A percentile compares a stretch with the other conserved stretches of the same genome.
Evolutionary conservation across 2,888 invertebrate genomes (phyloP).

Genomic region (Criorhina ranunculi): DNA sequence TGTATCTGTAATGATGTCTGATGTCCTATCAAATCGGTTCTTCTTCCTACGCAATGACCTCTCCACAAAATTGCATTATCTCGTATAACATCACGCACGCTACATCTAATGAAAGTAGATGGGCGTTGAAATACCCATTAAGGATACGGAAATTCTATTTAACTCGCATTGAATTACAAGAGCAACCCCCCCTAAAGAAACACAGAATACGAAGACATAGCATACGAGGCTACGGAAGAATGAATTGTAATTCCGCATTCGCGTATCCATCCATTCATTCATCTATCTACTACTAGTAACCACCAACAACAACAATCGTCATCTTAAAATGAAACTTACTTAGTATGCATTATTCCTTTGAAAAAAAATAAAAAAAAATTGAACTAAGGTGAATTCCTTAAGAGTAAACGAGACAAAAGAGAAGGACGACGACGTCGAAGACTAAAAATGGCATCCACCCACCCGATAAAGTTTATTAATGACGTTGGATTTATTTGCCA

Average conservation of each 20-base stretch:
- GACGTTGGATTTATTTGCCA: slow-evolving; percentile 76
- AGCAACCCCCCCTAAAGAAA: slow-evolving; percentile 1
- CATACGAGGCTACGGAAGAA: slow-evolving; percentile 10
- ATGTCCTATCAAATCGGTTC: not conserved
- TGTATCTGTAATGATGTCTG: slow-evolving; percentile 25
- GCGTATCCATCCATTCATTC: slow-evolving; percentile 45
- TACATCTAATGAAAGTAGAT: slow-evolving; percentile 53
- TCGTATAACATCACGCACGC: slow-evolving; percentile 42
- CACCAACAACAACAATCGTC: slow-evolving; percentile 30
- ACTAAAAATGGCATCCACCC: slow-evolving; percentile 76
- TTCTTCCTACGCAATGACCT: slow-evolving; percentile 42
- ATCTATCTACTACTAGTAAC: slow-evolving; percentile 23
- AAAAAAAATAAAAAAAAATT: slow-evolving; percentile 42
- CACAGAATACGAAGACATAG: slow-evolving; percentile 15
- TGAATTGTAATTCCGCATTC: slow-evolving; percentile 56
- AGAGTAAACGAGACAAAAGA: slow-evolving; percentile 32
- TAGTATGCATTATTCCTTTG: slow-evolving; percentile 68
- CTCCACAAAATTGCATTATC: slow-evolving; percentile 61
- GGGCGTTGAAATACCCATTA: slow-evolving; percentile 62
- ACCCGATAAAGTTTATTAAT: slow-evolving; percentile 77
- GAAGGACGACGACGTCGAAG: slow-evolving; percentile 48
- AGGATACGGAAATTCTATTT: slow-evolving; percentile 68
- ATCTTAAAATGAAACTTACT: slow-evolving; percentile 60
- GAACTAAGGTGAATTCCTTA: slow-evolving; percentile 8
- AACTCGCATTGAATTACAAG: slow-evolving; percentile 55